Evolutionary conservation across 2,113 vertebrate species (phyloP), one percentile per base, ranked within the genome.

Genomic region (Amphiprion percula): DNA sequence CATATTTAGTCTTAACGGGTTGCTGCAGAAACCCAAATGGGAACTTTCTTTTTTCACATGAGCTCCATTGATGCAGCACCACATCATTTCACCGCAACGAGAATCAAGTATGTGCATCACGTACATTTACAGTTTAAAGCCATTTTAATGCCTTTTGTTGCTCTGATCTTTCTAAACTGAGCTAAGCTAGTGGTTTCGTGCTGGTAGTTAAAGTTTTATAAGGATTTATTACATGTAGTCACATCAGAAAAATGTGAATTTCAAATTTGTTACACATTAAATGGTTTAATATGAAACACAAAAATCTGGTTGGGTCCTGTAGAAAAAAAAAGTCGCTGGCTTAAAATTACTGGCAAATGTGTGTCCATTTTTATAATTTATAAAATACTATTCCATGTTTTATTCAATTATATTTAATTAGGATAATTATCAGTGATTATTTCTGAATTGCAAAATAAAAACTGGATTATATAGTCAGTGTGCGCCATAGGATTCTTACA

Each of bases 1-100:
- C 74, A 73, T 58, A 68, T 77, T 65, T 88, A 90, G 79, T 92
- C 89, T 82, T 74, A 73, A 84, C 46, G 10, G 24, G 33, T 87
- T 91, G 70, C 83, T 83, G 21, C 69, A 75, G 65, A 75, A 78
- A 86, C 74, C 77, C 75, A 79, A 78, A 71, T 74, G 80, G 77
- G 74, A 74, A 67, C 26, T 49, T 39, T 16, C 1, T 49, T 23
- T 72, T 67, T 54, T 50, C 28, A 30, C 17, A 52, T 24, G 9
- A 58, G 21, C 16, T 58, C 15, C 39, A 49, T 62, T 71, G n/a
- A 39, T 61, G 12, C 4, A 12, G 28, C 3, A 12, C 41, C 23
- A 78, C 33, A 19, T 78, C 49, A 50, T 41, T 56, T 68, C 41
- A 26, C 56, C 26, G 26, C 52, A 23, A 6, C 24, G 1, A 33